Evolutionary conservation across 53 echinoderm and acorn worm species (phyloP).

Genomic region (Echinarachnius parma): DNA sequence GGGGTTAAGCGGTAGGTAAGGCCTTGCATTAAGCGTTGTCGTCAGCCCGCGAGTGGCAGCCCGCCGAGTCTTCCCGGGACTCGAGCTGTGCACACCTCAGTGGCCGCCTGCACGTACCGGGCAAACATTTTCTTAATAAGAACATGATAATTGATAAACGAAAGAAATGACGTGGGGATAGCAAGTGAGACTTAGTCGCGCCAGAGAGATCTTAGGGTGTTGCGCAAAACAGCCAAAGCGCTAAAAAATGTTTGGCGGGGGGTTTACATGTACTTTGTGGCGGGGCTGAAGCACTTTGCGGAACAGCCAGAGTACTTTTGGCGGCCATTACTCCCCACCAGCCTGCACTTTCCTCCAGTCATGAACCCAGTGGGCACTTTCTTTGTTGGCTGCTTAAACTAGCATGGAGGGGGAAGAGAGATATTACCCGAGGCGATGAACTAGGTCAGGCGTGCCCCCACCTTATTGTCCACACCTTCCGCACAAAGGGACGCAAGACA

Average conservation of each 20-base stretch:
- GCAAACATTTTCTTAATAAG: not conserved
- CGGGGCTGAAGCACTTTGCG: slow-evolving; percentile 46
- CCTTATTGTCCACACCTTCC: slow-evolving; percentile 27
- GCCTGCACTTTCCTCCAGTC: slow-evolving; percentile 51
- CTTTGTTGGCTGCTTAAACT: slow-evolving; percentile 50
- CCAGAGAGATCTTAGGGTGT: slow-evolving; percentile 34
- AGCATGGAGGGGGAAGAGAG: slow-evolving; percentile 35
- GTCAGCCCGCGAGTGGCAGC: not conserved
- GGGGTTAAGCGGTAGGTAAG: not conserved
- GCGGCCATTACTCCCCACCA: slow-evolving; percentile 48
- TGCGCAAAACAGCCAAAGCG: slow-evolving; percentile 18
- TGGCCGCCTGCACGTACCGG: not conserved
- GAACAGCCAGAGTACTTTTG: slow-evolving; percentile 49
- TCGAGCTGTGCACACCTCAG: not conserved
- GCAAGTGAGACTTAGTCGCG: slow-evolving; percentile 43
- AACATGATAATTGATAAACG: not conserved
- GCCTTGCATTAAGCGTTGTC: not conserved
- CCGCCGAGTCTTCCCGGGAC: not conserved
- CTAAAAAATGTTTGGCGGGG: slow-evolving; percentile 28
- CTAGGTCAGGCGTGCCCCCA: slow-evolving; percentile 49
- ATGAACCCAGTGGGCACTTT: slow-evolving; percentile 51
- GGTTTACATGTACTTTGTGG: slow-evolving; percentile 48
- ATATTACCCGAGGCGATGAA: slow-evolving; percentile 39
- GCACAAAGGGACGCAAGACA: slow-evolving; percentile 19
- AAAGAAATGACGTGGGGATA: slow-evolving; percentile 33